Conservation (phyloP, 2,113 vertebrate genomes). For the Sinocyclocheilus maitianheensis region DNA sequence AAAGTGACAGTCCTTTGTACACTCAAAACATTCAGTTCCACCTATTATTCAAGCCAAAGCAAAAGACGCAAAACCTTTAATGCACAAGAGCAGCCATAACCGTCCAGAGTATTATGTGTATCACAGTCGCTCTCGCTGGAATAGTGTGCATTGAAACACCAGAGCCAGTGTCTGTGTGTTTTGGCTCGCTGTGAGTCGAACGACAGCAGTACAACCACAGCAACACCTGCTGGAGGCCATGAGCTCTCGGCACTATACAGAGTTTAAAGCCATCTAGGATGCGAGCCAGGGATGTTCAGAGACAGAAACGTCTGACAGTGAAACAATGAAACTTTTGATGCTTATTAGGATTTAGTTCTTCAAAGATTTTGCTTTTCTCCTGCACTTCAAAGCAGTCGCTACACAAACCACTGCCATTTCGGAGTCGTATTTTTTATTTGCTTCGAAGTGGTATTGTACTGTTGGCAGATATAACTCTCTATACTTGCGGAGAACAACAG, state of each 20-base stretch:
- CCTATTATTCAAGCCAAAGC: slow-evolving; percentile 17
- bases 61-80: slow-evolving; percentile 11
- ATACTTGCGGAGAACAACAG: slow-evolving; percentile 36
- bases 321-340: not conserved
- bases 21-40: not conserved
- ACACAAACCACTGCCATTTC: not conserved
- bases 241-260: not conserved
- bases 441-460: not conserved
- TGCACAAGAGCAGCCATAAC: not conserved
- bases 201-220: slow-evolving; percentile 42
- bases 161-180: not conserved
- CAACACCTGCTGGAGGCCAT: slow-evolving; percentile 51
- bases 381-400: slow-evolving; percentile 24
- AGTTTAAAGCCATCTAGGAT: not conserved
- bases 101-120: not conserved
- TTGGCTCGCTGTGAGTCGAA: not conserved
- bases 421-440: not conserved
- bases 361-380: slow-evolving; percentile 36
- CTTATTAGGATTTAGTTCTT: not conserved
- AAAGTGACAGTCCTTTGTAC: not conserved
- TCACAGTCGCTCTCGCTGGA: not conserved
- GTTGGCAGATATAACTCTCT: slow-evolving; percentile 35
- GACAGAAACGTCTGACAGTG: not conserved
- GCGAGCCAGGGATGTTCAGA: not conserved
- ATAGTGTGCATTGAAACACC: not conserved